Percentiles rank a stretch among this genome's conserved stretches.
Conservation (phyloP, 2,888 invertebrate genomes). For the Aphrophora alni region DNA sequence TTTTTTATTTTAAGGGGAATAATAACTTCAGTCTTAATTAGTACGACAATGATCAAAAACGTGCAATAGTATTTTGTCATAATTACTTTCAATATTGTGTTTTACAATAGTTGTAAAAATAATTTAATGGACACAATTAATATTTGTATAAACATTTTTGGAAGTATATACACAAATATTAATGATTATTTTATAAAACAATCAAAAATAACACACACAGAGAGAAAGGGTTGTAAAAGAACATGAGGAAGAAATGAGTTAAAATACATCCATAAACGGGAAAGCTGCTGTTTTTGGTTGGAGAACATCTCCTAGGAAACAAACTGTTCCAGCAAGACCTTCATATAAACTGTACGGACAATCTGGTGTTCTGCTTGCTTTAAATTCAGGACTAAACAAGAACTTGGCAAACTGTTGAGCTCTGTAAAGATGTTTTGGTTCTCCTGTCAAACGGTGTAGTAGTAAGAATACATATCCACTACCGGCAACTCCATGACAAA, state of each 20-base stretch:
- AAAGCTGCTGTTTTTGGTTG: slow-evolving; percentile 77
- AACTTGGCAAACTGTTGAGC: slow-evolving; percentile 81
- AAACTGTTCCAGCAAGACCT: slow-evolving; percentile 85
- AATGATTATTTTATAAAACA: neutral
- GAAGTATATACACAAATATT: too few relatives aligned
- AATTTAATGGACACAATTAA: too few relatives aligned
- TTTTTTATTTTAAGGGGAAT: too few relatives aligned
- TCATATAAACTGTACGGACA: slow-evolving; percentile 84
- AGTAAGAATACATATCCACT: slow-evolving; percentile 82
- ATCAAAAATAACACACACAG: neutral
- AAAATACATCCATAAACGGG: slow-evolving; percentile 81
- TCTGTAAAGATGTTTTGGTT: slow-evolving; percentile 73
- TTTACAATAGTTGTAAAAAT: too few relatives aligned
- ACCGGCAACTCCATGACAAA: slow-evolving; percentile 88
- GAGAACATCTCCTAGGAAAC: slow-evolving; percentile 78
- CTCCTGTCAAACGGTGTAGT: slow-evolving; percentile 75
- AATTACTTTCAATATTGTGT: too few relatives aligned
- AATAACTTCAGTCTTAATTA: too few relatives aligned
- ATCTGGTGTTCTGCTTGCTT: slow-evolving; percentile 76
- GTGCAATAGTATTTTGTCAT: too few relatives aligned
- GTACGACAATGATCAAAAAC: too few relatives aligned
- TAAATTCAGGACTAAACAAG: slow-evolving; percentile 70
- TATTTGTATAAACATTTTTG: too few relatives aligned
- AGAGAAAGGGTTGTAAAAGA: slow-evolving; percentile 11
- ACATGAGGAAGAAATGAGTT: neutral